Evolutionary conservation across 2,113 vertebrate species (phyloP), one percentile per base, ranked within the genome.

Genomic region (Phoxinus phoxinus): DNA sequence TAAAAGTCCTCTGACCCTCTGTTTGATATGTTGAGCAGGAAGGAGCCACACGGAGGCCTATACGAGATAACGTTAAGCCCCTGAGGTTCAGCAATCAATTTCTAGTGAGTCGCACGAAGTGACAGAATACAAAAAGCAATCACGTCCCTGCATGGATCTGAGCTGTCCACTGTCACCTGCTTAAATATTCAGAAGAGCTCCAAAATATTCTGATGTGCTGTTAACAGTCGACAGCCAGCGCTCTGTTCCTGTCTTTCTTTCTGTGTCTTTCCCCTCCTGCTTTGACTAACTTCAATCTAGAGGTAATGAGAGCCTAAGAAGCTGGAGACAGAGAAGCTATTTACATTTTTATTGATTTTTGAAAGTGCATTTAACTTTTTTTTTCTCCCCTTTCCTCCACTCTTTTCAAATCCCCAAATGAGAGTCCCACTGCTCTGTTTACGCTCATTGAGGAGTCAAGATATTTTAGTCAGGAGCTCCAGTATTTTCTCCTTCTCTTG

Each of bases 61-160:
- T 13, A 71, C 19, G 51, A 58, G 77, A 76, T 83, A 82, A 74
- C 72, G 53, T 27, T 82, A 32, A 83, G 61, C 77, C 85, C 85
- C 87, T 44, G 82, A 65, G 69, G 87, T 86, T 76, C 79, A 77
- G 78, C 87, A 84, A 77, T 86, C 85, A 79, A 81, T 86, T 88
- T 79, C 48, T 74, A 77, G 63, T 41, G 48, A 82, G 76, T 61
- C 17, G 69, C 44, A 25, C 32, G 21, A 86, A 77, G 71, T 81
- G 82, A 88, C 65, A 65, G 56, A 92, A 92, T 89, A 91, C 88
- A 90, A 89, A 94, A 94, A 94, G 93, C 93, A 93, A 94, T 95
- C 94, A 93, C 91, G 88, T 87, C 90, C 88, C 89, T 90, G 92
- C 93, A 85, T 91, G 92, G 88, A 86, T 92, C 87, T 91, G 90